A percentile compares a stretch with the other conserved stretches of the same genome.
Evolutionary conservation across 2,113 vertebrate genomes (phyloP).

Genomic region (Takifugu flavidus): DNA sequence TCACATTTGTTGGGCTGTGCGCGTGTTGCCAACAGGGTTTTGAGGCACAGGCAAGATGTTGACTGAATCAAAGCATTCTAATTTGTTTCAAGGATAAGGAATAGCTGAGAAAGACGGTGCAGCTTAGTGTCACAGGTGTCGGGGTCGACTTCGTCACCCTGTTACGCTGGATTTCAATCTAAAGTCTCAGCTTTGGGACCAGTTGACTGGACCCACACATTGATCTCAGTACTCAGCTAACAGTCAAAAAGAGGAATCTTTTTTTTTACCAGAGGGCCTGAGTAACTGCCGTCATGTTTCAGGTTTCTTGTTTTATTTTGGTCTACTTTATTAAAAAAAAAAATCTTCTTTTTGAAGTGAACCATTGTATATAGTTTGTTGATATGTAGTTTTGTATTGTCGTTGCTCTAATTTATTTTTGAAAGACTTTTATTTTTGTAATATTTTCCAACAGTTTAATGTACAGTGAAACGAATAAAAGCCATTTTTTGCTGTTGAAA

Average conservation of each 20-base stretch:
- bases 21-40: slow-evolving; percentile 16
- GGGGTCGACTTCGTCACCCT: slow-evolving; percentile 19
- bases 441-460: slow-evolving; percentile 28
- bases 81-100: neutral
- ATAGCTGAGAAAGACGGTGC: neutral
- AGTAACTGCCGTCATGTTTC: slow-evolving; percentile 1
- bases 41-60: slow-evolving; percentile 12
- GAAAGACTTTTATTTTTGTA: slow-evolving; percentile 58
- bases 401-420: slow-evolving; percentile 54
- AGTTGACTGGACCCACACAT: slow-evolving; percentile 24
- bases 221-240: slow-evolving; percentile 1
- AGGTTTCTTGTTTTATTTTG: slow-evolving; percentile 13
- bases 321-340: neutral
- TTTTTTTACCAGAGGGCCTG: slow-evolving; percentile 13
- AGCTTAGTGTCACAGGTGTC: neutral
- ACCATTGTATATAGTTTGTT: slow-evolving; percentile 3
- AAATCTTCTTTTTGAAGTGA: neutral
- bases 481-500: slow-evolving; percentile 19
- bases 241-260: slow-evolving; percentile 3
- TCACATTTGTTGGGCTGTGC: slow-evolving; percentile 1
- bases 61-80: slow-evolving; percentile 7
- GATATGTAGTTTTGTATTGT: slow-evolving; percentile 26
- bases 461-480: slow-evolving; percentile 38
- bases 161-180: slow-evolving; percentile 10
- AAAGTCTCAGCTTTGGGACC: slow-evolving; percentile 8